Conservation (phyloP, 2,113 vertebrate genomes). For the Tetrao urogallus region DNA sequence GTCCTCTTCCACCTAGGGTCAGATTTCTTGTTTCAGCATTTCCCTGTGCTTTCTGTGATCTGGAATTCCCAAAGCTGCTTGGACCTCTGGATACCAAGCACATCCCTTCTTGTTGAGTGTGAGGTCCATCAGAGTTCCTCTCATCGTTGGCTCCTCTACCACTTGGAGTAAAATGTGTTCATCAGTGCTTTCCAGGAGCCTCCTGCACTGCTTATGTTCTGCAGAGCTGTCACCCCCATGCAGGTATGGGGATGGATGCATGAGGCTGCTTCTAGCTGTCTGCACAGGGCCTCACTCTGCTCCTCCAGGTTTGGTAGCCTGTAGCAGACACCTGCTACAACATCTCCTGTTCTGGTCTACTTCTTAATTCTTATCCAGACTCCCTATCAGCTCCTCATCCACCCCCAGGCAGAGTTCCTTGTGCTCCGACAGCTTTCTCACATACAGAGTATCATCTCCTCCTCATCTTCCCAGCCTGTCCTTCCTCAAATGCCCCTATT, state of each 20-base stretch:
- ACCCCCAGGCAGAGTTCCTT: neutral
- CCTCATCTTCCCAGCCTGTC: neutral
- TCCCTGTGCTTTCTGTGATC: neutral
- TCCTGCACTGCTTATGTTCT: neutral
- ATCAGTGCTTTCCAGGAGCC: neutral
- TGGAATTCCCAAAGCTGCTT: neutral
- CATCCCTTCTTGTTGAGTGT: neutral
- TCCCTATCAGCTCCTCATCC: neutral
- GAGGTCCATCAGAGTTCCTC: neutral
- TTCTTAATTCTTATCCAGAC: neutral
- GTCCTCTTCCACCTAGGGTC: neutral
- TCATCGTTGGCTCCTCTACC: neutral
- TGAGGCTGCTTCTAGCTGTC: neutral
- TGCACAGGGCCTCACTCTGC: neutral
- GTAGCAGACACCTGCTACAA: neutral
- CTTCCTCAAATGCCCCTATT: neutral
- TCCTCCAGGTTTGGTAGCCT: neutral
- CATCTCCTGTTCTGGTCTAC: neutral
- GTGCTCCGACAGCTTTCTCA: neutral
- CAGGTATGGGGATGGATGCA: neutral
- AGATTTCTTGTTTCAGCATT: neutral
- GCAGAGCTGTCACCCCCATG: neutral
- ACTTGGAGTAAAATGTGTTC: neutral
- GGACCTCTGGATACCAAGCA: neutral
- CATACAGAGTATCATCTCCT: neutral